These are phyloP conservation scores for Gila robusta DNA, from an alignment of 2,797 vertebrate species.

Conservation along the genomic window DNA sequence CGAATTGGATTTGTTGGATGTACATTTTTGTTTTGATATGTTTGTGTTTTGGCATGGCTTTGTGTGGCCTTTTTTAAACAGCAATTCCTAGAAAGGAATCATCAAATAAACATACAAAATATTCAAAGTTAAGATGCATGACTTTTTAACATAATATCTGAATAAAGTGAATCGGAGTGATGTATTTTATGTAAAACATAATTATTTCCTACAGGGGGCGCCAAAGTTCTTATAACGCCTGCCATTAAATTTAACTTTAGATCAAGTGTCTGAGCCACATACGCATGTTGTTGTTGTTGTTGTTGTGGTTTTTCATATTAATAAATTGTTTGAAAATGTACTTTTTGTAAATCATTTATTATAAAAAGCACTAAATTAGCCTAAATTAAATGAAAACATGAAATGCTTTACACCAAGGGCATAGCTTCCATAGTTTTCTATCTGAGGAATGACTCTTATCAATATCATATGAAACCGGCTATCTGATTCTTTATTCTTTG, in stretches of 20 bases:
- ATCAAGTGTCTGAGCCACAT: background rate
- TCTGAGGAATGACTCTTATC: background rate
- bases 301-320: background rate
- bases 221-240: conserved; percentile 1
- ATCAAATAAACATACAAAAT: background rate
- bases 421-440: background rate
- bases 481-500: background rate
- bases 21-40: background rate
- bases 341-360: background rate
- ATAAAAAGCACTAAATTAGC: background rate
- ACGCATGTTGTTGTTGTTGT: background rate
- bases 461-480: background rate
- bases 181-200: background rate
- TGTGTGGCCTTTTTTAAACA: background rate
- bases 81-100: background rate
- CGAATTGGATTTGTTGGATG: conserved; percentile 30
- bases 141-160: too few relatives aligned
- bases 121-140: background rate
- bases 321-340: background rate
- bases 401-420: background rate
- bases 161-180: background rate
- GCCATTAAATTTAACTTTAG: background rate
- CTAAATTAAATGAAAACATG: background rate
- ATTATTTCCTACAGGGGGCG: conserved; percentile 19
- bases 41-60: background rate